Evolutionary conservation across 2,113 vertebrate genomes (phyloP).

Genomic region (Hippolais icterina): DNA sequence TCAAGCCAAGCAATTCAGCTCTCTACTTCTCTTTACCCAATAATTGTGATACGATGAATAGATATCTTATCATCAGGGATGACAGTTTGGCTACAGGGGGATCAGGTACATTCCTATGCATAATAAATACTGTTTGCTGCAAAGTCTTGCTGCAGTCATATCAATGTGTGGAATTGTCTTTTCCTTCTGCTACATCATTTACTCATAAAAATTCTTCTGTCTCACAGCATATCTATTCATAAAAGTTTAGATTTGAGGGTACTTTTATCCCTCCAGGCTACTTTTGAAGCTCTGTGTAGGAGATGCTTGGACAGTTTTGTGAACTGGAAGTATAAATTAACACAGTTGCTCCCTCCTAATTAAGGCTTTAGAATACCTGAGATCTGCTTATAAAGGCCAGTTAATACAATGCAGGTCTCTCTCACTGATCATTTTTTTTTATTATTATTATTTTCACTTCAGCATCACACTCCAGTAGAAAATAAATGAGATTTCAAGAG

Average conservation of each 20-base stretch:
- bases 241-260: not conserved
- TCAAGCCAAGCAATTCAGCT: slow-evolving; percentile 4
- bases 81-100: not conserved
- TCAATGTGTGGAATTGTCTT: not conserved
- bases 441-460: not conserved
- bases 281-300: not conserved
- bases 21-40: not conserved
- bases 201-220: not conserved
- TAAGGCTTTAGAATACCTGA: not conserved
- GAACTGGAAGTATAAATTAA: not conserved
- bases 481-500: not conserved
- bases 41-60: not conserved
- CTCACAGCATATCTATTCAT: not conserved
- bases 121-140: slow-evolving; percentile 14
- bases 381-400: not conserved
- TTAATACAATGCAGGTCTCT: not conserved
- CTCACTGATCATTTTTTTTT: not conserved
- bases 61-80: not conserved
- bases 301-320: not conserved
- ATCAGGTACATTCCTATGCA: not conserved
- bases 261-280: not conserved
- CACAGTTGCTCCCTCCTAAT: not conserved
- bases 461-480: not conserved
- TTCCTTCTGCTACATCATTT: not conserved
- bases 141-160: not conserved